Evolutionary conservation across 2,888 invertebrate species (phyloP), one percentile per base, ranked within the genome.

Genomic region (Labia minor): DNA sequence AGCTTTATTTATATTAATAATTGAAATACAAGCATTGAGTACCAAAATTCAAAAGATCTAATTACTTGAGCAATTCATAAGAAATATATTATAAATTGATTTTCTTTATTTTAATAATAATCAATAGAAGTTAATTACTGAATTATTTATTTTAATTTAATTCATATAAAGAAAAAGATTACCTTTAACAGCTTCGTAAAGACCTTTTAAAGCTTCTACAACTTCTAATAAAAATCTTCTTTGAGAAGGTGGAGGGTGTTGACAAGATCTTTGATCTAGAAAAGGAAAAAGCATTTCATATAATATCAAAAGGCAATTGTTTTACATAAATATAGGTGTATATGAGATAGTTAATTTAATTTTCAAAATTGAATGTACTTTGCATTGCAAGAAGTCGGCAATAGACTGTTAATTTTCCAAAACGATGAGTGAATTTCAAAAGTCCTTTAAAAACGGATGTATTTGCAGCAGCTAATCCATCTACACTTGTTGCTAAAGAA

Each of bases 141-240:
- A 18, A 49, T 16, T 49, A 26, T 26, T 26, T 26, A 26, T 26
- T 19, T 21, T 21, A 4, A 10, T 19, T n/a, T 18, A 67, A 0
- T 19, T 11, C 8, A 1, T 6, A 67, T 61, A 62, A 62, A 62
- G 19, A 16, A 16, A 21, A 6, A 66, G 26, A 21, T 20, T 67
- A 72, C 72, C 72, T 72, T 71, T 71, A 26, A 71, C 64, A 64
- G 68, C 68, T 49, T 70, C 70, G 65, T 71, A 69, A 14, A 73
- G 64, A 3, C 67, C 61, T 67, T 68, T 67, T 11, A 71, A 67
- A 11, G 67, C 65, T 33, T 69, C 69, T 6, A 69, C 69, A 19
- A 72, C 26, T 65, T 72, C 72, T 37, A 68, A 19, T 37, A 72
- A 68, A 61, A 71, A 71, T 21, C 71, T 69, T 21, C 69, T 69